phyloP scores from a whole-genome alignment of 2,888 invertebrate species.

The Macroteleia sp. region DNA sequence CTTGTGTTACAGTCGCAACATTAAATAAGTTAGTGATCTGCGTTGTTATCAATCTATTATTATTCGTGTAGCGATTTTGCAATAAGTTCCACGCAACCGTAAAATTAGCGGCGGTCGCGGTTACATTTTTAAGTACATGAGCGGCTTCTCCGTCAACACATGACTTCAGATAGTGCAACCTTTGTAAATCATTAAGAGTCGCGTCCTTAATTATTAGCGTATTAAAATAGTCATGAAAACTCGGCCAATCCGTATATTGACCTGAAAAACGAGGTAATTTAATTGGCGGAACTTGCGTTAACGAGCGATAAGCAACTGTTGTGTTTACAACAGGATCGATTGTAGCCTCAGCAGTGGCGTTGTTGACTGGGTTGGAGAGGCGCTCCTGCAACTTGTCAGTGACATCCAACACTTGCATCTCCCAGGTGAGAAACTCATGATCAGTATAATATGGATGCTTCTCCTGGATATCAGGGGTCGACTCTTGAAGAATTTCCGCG shows the following conservation, averaged over 20 bases:
- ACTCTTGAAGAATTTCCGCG: not conserved
- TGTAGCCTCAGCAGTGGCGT: not conserved
- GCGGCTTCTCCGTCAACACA: conserved; percentile 12
- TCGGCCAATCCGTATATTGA: not conserved
- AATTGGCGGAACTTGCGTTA: conserved; percentile 1
- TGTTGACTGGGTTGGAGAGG: not conserved
- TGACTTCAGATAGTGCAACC: conserved; percentile 10
- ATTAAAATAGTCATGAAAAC: conserved; percentile 7
- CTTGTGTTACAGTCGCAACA: no score
- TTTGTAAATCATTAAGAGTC: not conserved
- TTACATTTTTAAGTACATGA: not conserved
- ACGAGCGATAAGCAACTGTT: not conserved
- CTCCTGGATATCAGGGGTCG: not conserved
- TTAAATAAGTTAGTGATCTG: not conserved
- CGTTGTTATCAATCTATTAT: not conserved
- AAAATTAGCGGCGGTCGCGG: not conserved
- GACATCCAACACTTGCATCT: not conserved
- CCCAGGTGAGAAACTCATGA: not conserved
- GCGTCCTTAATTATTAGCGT: not conserved
- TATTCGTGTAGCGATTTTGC: not conserved
- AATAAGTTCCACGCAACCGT: not conserved
- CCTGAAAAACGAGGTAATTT: conserved; percentile 8
- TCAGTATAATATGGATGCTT: not conserved
- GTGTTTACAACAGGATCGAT: no score
- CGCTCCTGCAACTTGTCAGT: not conserved